These are phyloP conservation scores for Montipora capricornis DNA, from an alignment of 64 coral and sea anemone species.

Conservation along the genomic window DNA sequence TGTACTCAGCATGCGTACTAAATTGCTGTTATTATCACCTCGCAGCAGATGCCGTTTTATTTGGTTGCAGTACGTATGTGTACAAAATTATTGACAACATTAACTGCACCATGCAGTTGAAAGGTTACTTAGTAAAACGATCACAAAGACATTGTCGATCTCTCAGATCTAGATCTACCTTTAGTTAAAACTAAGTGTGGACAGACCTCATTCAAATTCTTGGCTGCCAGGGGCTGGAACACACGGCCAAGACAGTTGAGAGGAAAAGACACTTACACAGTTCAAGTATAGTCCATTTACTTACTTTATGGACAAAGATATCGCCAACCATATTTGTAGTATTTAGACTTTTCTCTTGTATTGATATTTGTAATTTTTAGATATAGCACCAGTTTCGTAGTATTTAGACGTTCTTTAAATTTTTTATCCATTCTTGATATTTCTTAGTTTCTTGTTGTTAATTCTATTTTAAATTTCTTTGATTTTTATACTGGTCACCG, in stretches of 20 bases:
- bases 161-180: not conserved
- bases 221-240: not conserved
- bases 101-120: conserved; percentile 21
- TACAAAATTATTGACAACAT: conserved; percentile 30
- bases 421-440: too few species aligned
- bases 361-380: too few species aligned
- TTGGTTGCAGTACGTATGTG: conserved; percentile 16
- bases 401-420: too few species aligned
- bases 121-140: not conserved
- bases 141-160: not conserved
- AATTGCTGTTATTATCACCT: conserved; percentile 10
- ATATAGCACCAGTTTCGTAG: too few species aligned
- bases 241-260: not conserved
- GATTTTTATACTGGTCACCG: too few species aligned
- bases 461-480: too few species aligned
- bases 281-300: too few species aligned
- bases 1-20: conserved; percentile 32
- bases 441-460: too few species aligned
- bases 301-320: too few species aligned
- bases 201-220: too few species aligned
- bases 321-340: too few species aligned
- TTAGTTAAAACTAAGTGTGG: not conserved
- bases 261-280: not conserved
- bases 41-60: conserved; percentile 38
- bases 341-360: too few species aligned